Base-by-base conservation (phyloP, 2,113 vertebrate species). In the Craseonycteris thonglongyai region DNA sequence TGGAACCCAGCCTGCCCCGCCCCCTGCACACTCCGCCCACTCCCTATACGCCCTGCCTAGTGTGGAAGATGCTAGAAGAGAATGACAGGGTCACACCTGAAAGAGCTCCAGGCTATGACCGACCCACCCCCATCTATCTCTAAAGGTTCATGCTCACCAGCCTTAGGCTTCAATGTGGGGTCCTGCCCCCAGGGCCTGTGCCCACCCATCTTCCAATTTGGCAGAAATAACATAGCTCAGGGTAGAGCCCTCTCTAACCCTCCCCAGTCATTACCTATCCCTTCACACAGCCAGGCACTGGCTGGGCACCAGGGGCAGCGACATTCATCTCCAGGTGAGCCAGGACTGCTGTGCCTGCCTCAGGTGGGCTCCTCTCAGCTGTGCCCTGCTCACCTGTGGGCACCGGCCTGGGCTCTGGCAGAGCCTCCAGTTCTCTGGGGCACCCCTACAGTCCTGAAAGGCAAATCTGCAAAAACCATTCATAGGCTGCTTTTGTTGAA, bases 401-500 rank as follows among this genome's bases (percentile, higher is more conserved):
- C 1, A 3, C 42, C 0, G 3, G 58, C 80, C 63, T 18, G 24
- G n/a, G 22, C 61, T 13, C 89, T 11, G 28, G 61, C 2, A 7
- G 12, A 28, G 38, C 24, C 80, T 79, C 59, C 42, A 3, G 30
- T 42, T 33, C 58, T n/a, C 88, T 35, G 79, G n/a, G 8, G 24
- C 35, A 33, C 83, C n/a, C 58, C 56, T 40, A 26, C 1, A 12
- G 47, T 18, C n/a, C 88, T 2, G 65, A 71, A 22, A 84, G 71
- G 47, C 59, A 49, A 47, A n/a, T 40, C 49, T 9, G 58, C 22
- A 22, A 72, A 82, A 33, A 63, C 78, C 78, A 95, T 79, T 96
- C 95, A 89, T 1, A 75, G 56, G 82, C 89, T 54, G 93, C 93
- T 94, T 90, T 68, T 83, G 84, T 14, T 95, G 93, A 91, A 95